Evolutionary conservation across 2,113 vertebrate species (phyloP).

Genomic region (Bubo bubo): DNA sequence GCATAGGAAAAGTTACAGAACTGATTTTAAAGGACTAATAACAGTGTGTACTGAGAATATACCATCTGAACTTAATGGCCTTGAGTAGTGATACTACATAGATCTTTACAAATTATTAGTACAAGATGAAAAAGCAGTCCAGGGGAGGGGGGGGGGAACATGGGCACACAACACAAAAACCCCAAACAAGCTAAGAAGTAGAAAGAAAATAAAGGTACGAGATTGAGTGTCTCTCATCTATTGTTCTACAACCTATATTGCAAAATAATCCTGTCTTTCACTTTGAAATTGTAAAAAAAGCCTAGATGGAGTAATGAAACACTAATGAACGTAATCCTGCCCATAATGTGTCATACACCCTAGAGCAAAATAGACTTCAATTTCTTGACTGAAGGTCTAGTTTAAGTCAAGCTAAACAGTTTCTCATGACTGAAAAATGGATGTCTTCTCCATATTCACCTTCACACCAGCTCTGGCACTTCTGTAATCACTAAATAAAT

Average conservation of each 20-base stretch:
- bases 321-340: not conserved
- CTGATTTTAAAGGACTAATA: not conserved
- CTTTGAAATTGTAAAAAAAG: not conserved
- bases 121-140: not conserved
- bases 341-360: not conserved
- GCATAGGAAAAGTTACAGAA: not conserved
- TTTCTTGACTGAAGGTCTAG: not conserved
- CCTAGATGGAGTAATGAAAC: not conserved
- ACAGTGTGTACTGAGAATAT: not conserved
- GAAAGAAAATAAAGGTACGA: not conserved
- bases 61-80: not conserved
- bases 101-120: not conserved
- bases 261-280: not conserved
- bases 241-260: not conserved
- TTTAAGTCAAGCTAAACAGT: not conserved
- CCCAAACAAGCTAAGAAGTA: not conserved
- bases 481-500: not conserved
- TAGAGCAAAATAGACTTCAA: not conserved
- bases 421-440: not conserved
- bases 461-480: not conserved
- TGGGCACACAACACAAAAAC: not conserved
- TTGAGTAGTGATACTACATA: not conserved
- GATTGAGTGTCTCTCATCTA: not conserved
- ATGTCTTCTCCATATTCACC: not conserved
- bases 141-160: accelerated